Evolutionary conservation across 2,888 invertebrate species (phyloP).

Genomic region (Piscicola geometra): DNA sequence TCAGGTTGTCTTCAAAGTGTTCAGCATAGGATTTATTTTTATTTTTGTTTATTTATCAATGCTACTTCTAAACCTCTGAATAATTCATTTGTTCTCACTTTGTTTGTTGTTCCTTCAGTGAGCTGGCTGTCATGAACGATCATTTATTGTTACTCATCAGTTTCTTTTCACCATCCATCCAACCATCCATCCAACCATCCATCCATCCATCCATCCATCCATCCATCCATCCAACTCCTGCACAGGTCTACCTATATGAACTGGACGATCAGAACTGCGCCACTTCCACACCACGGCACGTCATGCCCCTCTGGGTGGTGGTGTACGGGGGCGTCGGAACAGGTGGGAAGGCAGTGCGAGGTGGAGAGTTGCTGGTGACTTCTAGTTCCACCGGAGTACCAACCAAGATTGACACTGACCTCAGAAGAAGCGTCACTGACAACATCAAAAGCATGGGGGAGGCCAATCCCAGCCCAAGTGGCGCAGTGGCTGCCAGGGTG

Average conservation of each 20-base stretch:
- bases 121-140: no score
- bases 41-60: no score
- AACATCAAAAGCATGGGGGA: no score
- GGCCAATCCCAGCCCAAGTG: no score
- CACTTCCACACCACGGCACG: constrained; percentile 40
- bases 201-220: background rate
- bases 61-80: no score
- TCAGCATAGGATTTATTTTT: no score
- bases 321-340: constrained; percentile 33
- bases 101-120: background rate
- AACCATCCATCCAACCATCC: background rate
- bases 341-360: background rate
- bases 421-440: no score
- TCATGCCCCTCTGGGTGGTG: constrained; percentile 42
- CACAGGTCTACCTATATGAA: constrained; percentile 45
- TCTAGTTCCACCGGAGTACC: no score
- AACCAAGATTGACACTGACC: no score
- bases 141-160: no score
- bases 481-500: background rate
- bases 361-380: background rate
- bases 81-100: no score
- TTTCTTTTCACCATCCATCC: no score
- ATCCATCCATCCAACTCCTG: background rate
- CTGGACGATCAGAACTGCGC: constrained; percentile 44
- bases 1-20: constrained; percentile 40